These are phyloP conservation scores for Premnoplex brunnescens DNA, from an alignment of 2,797 vertebrate genomes.

Conservation along the genomic window DNA sequence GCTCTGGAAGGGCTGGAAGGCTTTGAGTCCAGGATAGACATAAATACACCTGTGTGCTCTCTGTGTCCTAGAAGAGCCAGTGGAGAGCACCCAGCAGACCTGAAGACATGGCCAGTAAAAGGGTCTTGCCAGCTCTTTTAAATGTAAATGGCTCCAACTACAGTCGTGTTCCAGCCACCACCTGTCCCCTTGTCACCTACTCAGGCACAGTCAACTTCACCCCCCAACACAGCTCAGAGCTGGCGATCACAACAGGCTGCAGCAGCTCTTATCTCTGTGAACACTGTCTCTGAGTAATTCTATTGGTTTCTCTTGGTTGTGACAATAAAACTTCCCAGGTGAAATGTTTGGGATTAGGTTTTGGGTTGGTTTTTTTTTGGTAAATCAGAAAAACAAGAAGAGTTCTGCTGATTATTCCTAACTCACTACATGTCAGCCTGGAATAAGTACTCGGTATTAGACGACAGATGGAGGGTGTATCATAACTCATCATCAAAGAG, in stretches of 20 bases:
- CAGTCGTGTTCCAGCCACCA: not conserved
- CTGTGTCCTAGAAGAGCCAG: not conserved
- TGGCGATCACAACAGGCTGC: accelerated
- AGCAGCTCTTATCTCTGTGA: not conserved
- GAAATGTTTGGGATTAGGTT: not conserved
- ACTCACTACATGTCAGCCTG: not conserved
- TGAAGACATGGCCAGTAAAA: not conserved
- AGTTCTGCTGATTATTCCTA: not conserved
- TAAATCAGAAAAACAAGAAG: not conserved
- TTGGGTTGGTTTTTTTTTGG: not conserved
- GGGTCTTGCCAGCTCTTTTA: not conserved
- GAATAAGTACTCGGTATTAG: not conserved
- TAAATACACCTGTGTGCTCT: not conserved
- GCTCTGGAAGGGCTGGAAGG: not conserved
- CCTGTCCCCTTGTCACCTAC: not conserved
- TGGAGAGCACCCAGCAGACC: not conserved
- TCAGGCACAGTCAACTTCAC: accelerated
- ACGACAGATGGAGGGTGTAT: not conserved
- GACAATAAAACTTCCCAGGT: not conserved
- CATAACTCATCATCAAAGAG: not conserved
- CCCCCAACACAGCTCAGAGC: accelerated
- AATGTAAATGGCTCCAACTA: not conserved
- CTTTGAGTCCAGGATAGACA: not conserved
- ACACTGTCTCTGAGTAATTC: not conserved
- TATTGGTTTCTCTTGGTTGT: not conserved